Evolutionary conservation across 2,888 invertebrate genomes (phyloP).

Genomic region (Ophraella communa): DNA sequence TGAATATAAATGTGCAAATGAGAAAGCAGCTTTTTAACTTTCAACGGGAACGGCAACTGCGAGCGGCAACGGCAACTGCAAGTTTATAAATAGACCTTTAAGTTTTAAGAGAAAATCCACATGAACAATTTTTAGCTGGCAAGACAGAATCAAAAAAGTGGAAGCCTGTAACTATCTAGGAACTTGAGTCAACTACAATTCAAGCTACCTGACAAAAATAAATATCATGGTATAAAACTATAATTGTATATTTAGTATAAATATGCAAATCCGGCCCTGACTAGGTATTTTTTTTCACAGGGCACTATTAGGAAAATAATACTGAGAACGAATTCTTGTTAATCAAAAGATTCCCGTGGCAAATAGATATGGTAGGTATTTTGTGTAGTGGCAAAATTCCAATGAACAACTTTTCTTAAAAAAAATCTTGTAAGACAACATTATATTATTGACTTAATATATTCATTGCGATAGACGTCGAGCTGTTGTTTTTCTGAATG

Average conservation of each 20-base stretch:
- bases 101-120: too few species aligned
- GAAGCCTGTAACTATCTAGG: too few species aligned
- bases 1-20: too few species aligned
- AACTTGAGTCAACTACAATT: too few species aligned
- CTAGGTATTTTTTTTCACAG: not conserved
- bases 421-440: not conserved
- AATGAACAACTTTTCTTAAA: not conserved
- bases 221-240: not conserved
- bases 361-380: not conserved
- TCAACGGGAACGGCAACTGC: too few species aligned
- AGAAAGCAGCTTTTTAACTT: too few species aligned
- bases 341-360: not conserved
- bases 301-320: not conserved
- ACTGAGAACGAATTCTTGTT: not conserved
- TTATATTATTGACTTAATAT: not conserved
- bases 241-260: not conserved
- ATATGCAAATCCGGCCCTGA: not conserved
- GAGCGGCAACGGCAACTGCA: too few species aligned
- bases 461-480: not conserved
- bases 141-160: too few species aligned
- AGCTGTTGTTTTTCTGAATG: not conserved
- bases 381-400: not conserved
- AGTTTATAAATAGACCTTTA: too few species aligned
- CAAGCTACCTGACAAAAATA: too few species aligned
- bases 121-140: too few species aligned